Base-by-base conservation (phyloP, 1,140 invertebrate genomes). In the Drosophila neocordata region DNA sequence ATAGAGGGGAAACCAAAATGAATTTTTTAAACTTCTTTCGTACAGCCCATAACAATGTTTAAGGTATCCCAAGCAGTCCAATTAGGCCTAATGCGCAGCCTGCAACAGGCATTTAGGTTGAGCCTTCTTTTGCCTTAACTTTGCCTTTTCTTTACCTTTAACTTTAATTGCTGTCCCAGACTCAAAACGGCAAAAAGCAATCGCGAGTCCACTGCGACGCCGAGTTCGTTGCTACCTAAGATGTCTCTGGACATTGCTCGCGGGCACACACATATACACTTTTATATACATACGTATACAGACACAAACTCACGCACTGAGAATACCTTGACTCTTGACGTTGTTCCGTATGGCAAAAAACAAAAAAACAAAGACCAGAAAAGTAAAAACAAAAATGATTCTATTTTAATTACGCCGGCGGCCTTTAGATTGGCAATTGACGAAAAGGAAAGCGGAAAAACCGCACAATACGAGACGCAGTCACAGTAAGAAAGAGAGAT, bases 341-440 rank as follows among this genome's bases (percentile, higher is more conserved):
- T 60, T 77, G 77, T 85, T 87, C 73, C 77, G 77, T 77, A 81
- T 85, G 77, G 81, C 80, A 67, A 63, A 63, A 48, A 64, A 80
- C 22, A 41, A 2, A 53, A 13, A 59, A 11, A 58, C 11, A 27
- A 20, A 38, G 31, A 53, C 1, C 7, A 15, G 15, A 48, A 44
- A 15, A 13, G 13, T 7, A 41, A 13, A 7, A 13, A 44, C 15
- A 56, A 38, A 56, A 35, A 63, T 61, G 34, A 81, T 78, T 85
- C 74, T 85, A 85, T 87, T 85, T 85, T 75, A 87, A 85, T 85
- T 78, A 72, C 76, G 62, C 64, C 63, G 78, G 55, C 82, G 82
- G 82, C 82, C 82, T 81, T 87, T 87, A 64, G 74, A 87, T 85
- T 82, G 78, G 68, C 82, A 85, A 84, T 87, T 81, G 82, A 77